phyloP scores from a whole-genome alignment of 2,888 invertebrate genomes.

The Lasioglossum oenotherae region DNA sequence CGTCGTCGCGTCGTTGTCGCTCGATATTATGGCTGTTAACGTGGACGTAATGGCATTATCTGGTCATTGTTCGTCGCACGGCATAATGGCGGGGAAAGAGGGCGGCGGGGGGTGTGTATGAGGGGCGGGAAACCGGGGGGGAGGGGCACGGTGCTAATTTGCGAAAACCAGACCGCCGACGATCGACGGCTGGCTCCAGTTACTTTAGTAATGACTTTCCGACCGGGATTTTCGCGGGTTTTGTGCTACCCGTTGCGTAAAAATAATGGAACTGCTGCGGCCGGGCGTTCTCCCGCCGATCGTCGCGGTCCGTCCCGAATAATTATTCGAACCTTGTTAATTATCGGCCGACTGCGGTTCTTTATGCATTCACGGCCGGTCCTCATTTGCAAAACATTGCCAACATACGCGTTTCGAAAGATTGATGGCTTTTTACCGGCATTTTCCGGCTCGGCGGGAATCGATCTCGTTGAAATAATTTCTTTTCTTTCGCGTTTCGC shows the following conservation, averaged over 20 bases:
- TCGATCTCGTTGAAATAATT: not conserved
- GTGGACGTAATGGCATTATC: slow-evolving; percentile 76
- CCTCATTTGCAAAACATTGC: not conserved
- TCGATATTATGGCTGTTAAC: slow-evolving; percentile 75
- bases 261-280: slow-evolving; percentile 28
- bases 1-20: slow-evolving; percentile 67
- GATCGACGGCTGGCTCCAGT: slow-evolving; percentile 12
- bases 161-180: slow-evolving; percentile 48
- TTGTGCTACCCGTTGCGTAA: slow-evolving; percentile 27
- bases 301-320: not conserved
- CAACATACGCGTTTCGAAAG: not conserved
- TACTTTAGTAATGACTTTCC: slow-evolving; percentile 23
- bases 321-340: slow-evolving; percentile 25
- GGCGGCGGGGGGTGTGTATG: slow-evolving; percentile 25
- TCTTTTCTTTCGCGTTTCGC: not conserved
- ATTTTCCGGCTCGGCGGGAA: not conserved
- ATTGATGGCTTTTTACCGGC: not conserved
- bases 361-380: not conserved
- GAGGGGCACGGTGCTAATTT: slow-evolving; percentile 53
- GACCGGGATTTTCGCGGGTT: slow-evolving; percentile 10
- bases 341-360: slow-evolving; percentile 11
- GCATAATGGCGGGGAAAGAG: slow-evolving; percentile 32
- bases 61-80: slow-evolving; percentile 69
- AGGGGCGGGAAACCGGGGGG: slow-evolving; percentile 19
- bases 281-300: slow-evolving; percentile 1